Evolutionary conservation across 2,113 vertebrate species (phyloP).

Genomic region (Girardinichthys multiradiatus): DNA sequence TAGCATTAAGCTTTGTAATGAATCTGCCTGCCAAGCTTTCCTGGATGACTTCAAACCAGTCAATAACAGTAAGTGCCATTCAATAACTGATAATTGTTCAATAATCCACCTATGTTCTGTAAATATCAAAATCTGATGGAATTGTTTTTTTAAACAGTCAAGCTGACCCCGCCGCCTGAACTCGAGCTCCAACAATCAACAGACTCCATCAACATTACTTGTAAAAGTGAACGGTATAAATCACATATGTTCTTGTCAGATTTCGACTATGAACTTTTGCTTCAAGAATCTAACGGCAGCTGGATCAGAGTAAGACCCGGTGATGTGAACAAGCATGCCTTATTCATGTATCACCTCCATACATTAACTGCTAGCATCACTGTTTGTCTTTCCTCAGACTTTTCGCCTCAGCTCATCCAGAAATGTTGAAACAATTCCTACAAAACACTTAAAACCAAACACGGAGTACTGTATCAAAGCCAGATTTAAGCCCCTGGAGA

Average conservation of each 20-base stretch:
- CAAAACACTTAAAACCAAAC: neutral
- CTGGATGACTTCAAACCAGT: fast-evolving
- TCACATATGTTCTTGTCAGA: fast-evolving
- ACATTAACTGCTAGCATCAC: neutral
- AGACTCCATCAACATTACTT: slow-evolving; percentile 38
- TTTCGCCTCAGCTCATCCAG: fast-evolving
- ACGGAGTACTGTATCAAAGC: slow-evolving; percentile 41
- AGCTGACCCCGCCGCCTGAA: slow-evolving; percentile 48
- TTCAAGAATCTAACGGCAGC: slow-evolving; percentile 3
- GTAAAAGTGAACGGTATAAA: slow-evolving; percentile 56
- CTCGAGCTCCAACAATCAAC: slow-evolving; percentile 8
- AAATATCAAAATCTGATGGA: too few species aligned
- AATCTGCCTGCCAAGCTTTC: fast-evolving
- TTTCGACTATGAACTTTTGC: neutral
- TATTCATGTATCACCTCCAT: neutral
- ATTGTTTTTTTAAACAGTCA: slow-evolving; percentile 56
- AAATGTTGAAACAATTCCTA: fast-evolving
- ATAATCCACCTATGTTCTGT: neutral
- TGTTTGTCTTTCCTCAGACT: slow-evolving; percentile 12
- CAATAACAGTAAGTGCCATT: slow-evolving; percentile 52
- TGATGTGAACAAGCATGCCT: neutral
- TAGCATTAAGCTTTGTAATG: neutral
- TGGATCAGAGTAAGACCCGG: slow-evolving; percentile 13
- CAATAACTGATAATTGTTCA: neutral
- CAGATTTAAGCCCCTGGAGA: fast-evolving